Evolutionary conservation across 30 jellyfish, hydroid and myxozoan genomes (phyloP), one percentile per base, ranked within the genome.

Genomic region (Hydractinia symbiolongicarpus): DNA sequence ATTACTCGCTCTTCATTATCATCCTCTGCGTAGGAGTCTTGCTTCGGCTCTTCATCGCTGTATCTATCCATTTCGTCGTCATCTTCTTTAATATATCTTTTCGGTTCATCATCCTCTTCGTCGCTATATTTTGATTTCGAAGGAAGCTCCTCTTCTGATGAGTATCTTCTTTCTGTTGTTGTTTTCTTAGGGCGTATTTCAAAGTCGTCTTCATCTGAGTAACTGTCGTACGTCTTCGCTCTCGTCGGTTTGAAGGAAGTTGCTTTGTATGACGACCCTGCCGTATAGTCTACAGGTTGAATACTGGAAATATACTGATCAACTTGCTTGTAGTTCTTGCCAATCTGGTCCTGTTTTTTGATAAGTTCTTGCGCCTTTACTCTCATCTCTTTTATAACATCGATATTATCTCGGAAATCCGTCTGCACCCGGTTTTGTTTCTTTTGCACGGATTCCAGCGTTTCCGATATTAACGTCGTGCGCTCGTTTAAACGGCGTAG

Each of bases 391-490:
- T 71, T 71, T 5, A 71, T 19, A 9, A 71, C 66, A 20, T 71
- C 80, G 61, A 71, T 7, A 60, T 20, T 30, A 71, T 71, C 60
- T 7, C 54, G 44, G 40, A 71, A 53, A 8, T 71, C 80, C 9
- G n/a, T 8, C 13, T 30, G 56, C 67, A 50, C 61, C 8, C 61
- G 56, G 44, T 71, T 49, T 9, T 71, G 80, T 71, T 71, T 71
- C 66, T 71, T 71, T 20, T 71, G 56, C 60, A 71, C 61, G 9
- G 17, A 14, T 71, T 71, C 80, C 66, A 71, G 17, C 80, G 80
- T n/a, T 53, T 71, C 80, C 40, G 60, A 30, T 1, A 71, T 71
- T 15, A 50, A 30, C 51, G 30, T 49, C 60, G 80, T 53, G 15
- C 80, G 80, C 51, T 71, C 60, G 44, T 71, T 49, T 71, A 71